Evolutionary conservation across 2,888 invertebrate genomes (phyloP), one percentile per base, ranked within the genome.

Genomic region (Metalampra italica): DNA sequence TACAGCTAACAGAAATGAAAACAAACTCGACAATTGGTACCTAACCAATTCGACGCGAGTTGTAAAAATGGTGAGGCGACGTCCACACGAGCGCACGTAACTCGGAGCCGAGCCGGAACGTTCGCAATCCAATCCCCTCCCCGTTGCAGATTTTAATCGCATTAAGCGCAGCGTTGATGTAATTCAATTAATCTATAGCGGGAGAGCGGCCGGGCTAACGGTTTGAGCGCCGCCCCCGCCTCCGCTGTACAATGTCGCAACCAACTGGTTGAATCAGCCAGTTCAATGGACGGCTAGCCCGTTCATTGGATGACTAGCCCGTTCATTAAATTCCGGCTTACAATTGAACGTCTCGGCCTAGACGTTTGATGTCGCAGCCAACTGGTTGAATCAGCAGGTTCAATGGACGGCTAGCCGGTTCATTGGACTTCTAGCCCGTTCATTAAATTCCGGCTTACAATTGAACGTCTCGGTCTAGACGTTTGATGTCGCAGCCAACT

Each of bases 131-230:
- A 66, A 64, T 71, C 67, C 59, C 49, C 9, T 59, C 59, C 62
- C 43, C 53, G 65, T 59, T 64, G 71, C 75, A 72, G 68, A 70
- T 72, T 80, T 75, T 79, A 82, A 82, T 79, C 71, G 71, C 58
- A 72, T 82, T 81, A 79, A 61, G 57, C 55, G 59, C 62, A 58
- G 74, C 75, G 71, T 70, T 73, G 71, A 70, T 73, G 73, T 82
- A 77, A 82, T 78, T 74, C 69, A 71, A 79, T 82, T 81, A 78
- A 78, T 78, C 75, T 70, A 68, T 69, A 68, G 69, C 59, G 61
- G 55, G 58, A n/a, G 32, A 32, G 5, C 32, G 32, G 11, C 22
- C 22, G 32, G 36, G 36, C 36, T n/a, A 11, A 36, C 36, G 11
- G 39, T 13, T 3, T 14, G 39, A 14, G 8, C 39, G n/a, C 14